These are phyloP conservation scores for Pomacea maculata DNA, from an alignment of 1,140 invertebrate genomes.

Conservation along the genomic window DNA sequence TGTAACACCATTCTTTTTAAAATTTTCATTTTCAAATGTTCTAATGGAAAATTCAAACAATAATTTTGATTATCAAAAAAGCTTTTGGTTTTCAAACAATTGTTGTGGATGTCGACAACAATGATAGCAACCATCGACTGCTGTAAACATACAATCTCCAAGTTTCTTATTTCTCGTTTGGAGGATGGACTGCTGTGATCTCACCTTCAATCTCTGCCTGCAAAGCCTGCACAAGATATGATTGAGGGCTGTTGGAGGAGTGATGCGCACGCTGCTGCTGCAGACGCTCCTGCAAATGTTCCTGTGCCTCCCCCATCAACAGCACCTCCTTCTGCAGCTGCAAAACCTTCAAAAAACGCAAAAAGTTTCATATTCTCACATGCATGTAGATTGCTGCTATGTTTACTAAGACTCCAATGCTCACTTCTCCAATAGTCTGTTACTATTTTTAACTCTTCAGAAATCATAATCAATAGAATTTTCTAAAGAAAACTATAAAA, in stretches of 20 bases:
- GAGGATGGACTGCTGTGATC: not conserved
- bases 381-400: too few relatives aligned
- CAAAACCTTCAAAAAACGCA: conserved; percentile 44
- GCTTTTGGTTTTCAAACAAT: too few relatives aligned
- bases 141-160: not conserved
- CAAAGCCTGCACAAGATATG: conserved; percentile 34
- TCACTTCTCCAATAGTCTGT: too few relatives aligned
- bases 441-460: too few relatives aligned
- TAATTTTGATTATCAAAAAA: too few relatives aligned
- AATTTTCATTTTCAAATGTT: too few relatives aligned
- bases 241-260: conserved; percentile 30
- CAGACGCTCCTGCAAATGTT: conserved; percentile 59
- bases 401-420: too few relatives aligned
- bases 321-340: conserved; percentile 60
- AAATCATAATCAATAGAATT: too few relatives aligned
- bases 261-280: conserved; percentile 28
- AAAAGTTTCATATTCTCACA: not conserved
- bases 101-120: too few relatives aligned
- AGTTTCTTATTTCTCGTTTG: not conserved
- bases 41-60: too few relatives aligned
- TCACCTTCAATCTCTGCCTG: conserved; percentile 43
- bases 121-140: not conserved
- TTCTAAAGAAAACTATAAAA: too few relatives aligned
- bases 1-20: too few relatives aligned
- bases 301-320: conserved; percentile 63